A percentile compares a stretch with the other conserved stretches of the same genome.
phyloP scores from a whole-genome alignment of 2,888 invertebrate genomes.

The Caenorhabditis macrosperma region DNA sequence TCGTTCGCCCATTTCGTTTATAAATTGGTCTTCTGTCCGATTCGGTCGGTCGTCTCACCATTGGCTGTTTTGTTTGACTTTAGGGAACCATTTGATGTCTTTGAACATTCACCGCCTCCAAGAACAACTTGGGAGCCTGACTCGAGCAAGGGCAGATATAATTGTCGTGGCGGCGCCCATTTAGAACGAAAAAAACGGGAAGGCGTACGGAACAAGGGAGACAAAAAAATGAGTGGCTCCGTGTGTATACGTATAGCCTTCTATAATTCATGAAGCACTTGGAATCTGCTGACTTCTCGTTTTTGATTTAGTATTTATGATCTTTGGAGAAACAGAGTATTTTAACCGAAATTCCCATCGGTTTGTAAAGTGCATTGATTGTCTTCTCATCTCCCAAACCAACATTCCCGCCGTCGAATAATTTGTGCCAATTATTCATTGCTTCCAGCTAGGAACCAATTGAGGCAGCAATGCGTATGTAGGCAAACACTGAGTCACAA shows the following conservation, averaged over 20 bases:
- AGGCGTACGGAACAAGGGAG: constrained; percentile 17
- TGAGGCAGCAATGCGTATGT: constrained; percentile 9
- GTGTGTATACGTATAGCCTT: constrained; percentile 37
- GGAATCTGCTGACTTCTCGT: constrained; percentile 9
- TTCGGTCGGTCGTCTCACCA: not conserved
- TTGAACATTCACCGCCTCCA: constrained; percentile 45
- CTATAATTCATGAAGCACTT: constrained; percentile 39
- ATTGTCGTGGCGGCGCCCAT: constrained; percentile 47
- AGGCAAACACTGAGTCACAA: constrained; percentile 34
- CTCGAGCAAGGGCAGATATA: constrained; percentile 26
- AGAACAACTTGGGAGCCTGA: constrained; percentile 49
- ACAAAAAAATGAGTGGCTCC: constrained; percentile 33
- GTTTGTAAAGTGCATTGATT: no score
- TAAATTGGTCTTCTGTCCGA: constrained; percentile 35
- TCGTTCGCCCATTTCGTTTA: constrained; percentile 43
- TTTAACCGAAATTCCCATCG: no score
- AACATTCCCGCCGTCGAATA: constrained; percentile 27
- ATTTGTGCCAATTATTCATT: constrained; percentile 45
- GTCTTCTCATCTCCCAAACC: not conserved
- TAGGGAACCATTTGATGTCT: constrained; percentile 48
- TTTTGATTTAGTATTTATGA: constrained; percentile 1
- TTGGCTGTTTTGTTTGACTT: constrained; percentile 34
- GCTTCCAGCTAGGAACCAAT: constrained; percentile 42
- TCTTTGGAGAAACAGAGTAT: no score
- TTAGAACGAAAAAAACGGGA: constrained; percentile 7